Evolutionary conservation across 2,113 vertebrate genomes (phyloP), one percentile per base, ranked within the genome.

Genomic region (Penelope pileata): DNA sequence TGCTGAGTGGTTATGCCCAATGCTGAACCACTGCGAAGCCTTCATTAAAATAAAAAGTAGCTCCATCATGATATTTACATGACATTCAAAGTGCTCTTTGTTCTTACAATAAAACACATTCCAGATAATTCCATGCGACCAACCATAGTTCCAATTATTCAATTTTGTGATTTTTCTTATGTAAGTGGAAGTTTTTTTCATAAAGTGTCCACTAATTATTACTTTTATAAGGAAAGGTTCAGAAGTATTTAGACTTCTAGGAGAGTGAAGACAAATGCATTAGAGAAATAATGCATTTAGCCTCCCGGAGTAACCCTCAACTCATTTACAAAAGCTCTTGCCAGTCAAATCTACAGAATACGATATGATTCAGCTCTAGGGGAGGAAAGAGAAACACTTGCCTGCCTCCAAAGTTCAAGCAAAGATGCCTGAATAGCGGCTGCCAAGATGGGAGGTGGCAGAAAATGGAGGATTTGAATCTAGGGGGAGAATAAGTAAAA

Each of bases 61-160:
- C 94, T 83, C 97, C 82, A 40, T 97, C 97, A 97, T 94, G 97
- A 97, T 98, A 97, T 97, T 98, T 97, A 97, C 96, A 97, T 97
- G 94, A 94, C 94, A 94, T 95, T 96, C 96, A 95, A 97, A 97
- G 95, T 85, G 91, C 83, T 97, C 96, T 98, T 97, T 98, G 97
- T 98, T 97, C 97, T 96, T 93, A 84, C 86, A 94, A 92, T 95
- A 91, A 97, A 97, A 97, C 93, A 94, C 91, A 77, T 97, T 97
- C 93, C 91, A 91, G 95, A 96, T 97, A 94, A 97, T 97, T 97
- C 96, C 96, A 96, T 91, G 14, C 92, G 91, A 93, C 79, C 62
- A 67, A 67, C 86, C 9, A 56, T 78, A 77, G 93, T 36, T 90
- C 95, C 93, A 68, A 95, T 45, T 78, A 96, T 96, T 94, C 95